Evolutionary conservation across 2,888 invertebrate species (phyloP), one percentile per base, ranked within the genome.

Genomic region (Nemotelus pantherinus): DNA sequence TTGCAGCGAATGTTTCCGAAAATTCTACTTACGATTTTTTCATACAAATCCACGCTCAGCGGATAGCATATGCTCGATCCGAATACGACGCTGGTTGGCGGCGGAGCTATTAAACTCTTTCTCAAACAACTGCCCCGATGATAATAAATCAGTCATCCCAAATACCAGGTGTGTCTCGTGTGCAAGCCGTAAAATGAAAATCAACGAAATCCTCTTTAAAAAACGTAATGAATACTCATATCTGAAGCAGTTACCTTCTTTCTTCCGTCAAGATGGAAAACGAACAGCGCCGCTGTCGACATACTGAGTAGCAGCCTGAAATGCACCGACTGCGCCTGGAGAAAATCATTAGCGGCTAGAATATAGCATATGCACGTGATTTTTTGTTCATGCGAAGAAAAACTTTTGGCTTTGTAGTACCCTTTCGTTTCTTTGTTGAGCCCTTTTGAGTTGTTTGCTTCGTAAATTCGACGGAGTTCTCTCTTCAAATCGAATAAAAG

Each of bases 111-210:
- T 74, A 60, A 74, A 74, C 74, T 74, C 74, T 74, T 74, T 74
- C 60, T 74, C 74, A 60, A 74, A 74, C 74, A 74, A 74, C 74
- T 74, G 74, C 74, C 74, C 25, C 50, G 74, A 48, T 74, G 74
- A 74, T 74, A 74, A 74, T 74, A 74, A 74, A 74, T 74, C 74
- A 74, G 74, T 74, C 74, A 45, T 74, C 74, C 74, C 74, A 74
- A 74, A 74, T 74, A 74, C 74, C 74, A 74, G 74, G 74, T 74
- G 74, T 63, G 74, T 48, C 60, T 41, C 60, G 74, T 58, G 45
- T 58, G 55, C 57, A 72, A 72, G 60, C 72, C 72, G 48, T 74
- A 63, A 74, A 74, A 70, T 53, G 70, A 70, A 70, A 74, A 74
- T 74, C 74, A 48, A 74, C 74, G 47, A 74, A 74, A 74, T 60